Conservation (phyloP, 2,113 vertebrate genomes). For the Tychaedon coryphoeus region DNA sequence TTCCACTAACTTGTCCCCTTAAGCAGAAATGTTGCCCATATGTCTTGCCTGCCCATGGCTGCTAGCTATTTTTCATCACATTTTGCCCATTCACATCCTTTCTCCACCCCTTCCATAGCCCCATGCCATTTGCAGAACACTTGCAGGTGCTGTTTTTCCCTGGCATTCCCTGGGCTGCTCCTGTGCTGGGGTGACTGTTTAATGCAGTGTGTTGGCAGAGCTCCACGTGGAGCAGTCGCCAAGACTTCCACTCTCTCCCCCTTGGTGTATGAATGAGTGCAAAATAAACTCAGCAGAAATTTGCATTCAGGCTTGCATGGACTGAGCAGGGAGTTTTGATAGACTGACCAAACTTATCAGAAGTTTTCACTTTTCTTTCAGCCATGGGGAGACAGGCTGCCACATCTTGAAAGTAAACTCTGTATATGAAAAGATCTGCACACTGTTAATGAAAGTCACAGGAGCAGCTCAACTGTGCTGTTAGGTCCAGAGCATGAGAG, state of each 20-base stretch:
- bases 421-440: constrained; percentile 33
- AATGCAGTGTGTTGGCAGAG: not conserved
- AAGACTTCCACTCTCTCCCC: not conserved
- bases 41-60: not conserved
- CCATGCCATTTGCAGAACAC: not conserved
- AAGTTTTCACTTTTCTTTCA: constrained; percentile 8
- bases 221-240: not conserved
- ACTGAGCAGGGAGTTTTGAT: not conserved
- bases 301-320: not conserved
- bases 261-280: not conserved
- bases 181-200: not conserved
- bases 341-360: not conserved
- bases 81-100: not conserved
- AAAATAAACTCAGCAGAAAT: constrained; percentile 23
- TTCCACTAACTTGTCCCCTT: not conserved
- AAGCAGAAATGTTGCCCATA: not conserved
- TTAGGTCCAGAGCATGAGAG: constrained; percentile 60
- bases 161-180: not conserved
- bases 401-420: constrained; percentile 25
- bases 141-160: constrained; percentile 16
- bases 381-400: not conserved
- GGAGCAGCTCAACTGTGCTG: constrained; percentile 54
- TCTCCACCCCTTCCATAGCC: not conserved
- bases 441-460: constrained; percentile 63
- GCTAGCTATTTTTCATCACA: not conserved